Evolutionary conservation across 2,888 invertebrate species (phyloP).

Genomic region (Mythimna impura): DNA sequence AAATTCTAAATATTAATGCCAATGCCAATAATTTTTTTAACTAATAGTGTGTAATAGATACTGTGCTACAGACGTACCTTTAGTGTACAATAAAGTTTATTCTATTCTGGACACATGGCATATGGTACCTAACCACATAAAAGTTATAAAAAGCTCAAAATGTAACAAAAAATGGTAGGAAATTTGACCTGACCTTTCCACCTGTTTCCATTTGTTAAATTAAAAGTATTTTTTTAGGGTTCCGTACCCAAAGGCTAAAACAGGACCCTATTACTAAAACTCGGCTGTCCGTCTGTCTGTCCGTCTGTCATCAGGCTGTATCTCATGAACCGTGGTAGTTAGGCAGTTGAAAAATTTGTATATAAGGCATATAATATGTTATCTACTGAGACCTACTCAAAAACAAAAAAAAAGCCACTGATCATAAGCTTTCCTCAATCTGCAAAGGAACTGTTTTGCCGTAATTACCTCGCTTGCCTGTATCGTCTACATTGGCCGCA

Average conservation of each 20-base stretch:
- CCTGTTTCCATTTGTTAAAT: not conserved
- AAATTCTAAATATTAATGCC: too few relatives aligned
- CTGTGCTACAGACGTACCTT: too few relatives aligned
- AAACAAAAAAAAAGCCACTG: not conserved
- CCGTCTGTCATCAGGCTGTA: too few relatives aligned
- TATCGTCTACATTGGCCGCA: not conserved
- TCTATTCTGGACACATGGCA: too few relatives aligned
- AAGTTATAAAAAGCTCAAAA: not conserved
- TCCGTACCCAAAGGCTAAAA: too few relatives aligned
- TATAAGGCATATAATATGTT: not conserved
- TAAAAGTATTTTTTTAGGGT: not conserved
- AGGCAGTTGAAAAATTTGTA: too few relatives aligned
- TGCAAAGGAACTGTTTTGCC: slow-evolving; percentile 2
- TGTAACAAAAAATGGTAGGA: not conserved
- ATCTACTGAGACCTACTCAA: slow-evolving; percentile 2
- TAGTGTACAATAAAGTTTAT: too few relatives aligned
- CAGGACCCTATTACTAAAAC: too few relatives aligned
- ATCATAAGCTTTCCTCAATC: slow-evolving; percentile 3
- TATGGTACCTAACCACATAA: not conserved
- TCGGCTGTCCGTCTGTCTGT: too few relatives aligned
- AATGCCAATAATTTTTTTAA: not conserved
- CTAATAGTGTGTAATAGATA: too few relatives aligned
- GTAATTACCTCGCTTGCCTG: slow-evolving; percentile 19
- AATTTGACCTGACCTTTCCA: not conserved
- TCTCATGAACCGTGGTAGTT: too few relatives aligned